Evolutionary conservation across 2,113 vertebrate species (phyloP), one percentile per base, ranked within the genome.

Genomic region (Agapornis roseicollis): DNA sequence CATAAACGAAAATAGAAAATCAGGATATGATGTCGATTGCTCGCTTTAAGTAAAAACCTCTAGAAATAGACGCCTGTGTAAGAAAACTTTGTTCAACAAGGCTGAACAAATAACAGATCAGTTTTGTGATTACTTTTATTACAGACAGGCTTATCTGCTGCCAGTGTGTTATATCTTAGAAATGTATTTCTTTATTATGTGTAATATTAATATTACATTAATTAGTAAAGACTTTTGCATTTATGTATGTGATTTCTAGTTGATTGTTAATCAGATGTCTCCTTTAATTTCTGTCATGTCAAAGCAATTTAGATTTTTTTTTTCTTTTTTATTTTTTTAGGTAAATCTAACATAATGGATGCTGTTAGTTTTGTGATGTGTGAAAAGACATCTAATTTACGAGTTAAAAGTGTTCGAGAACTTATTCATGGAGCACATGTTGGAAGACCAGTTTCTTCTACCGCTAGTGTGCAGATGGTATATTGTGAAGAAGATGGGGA

Each of bases 331-430:
- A 15, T 55, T 44, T 41, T 23, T 78, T 6, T 49, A 99, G 99
- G 99, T 11, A 99, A 99, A 92, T 99, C 99, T 31, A 99, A 99
- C 58, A 96, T 99, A 74, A 99, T 99, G 99, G 99, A 99, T 90
- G 99, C 99, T 27, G 91, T 99, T 93, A 99, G 99, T 93, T 99
- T 99, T 90, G 99, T 98, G 55, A 96, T 99, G 93, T 99, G 99
- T 76, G 99, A 99, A 93, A 98, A 98, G 83, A 96, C 63, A 7
- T 33, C 97, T 52, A 97, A 97, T 80, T 97, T 99, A 20, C 96
- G 99, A 85, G 99, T 99, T 47, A 99, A 98, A 92, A 98, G 95
- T 55, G 64, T 98, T 71, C 85, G 94, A 76, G 99, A 99, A 50
- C 98, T 99, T 69, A 98, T 99, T 46, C 98, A 99, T 19, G 99